Evolutionary conservation across 2,113 vertebrate species (phyloP), one percentile per base, ranked within the genome.

Genomic region (Perca fluviatilis): DNA sequence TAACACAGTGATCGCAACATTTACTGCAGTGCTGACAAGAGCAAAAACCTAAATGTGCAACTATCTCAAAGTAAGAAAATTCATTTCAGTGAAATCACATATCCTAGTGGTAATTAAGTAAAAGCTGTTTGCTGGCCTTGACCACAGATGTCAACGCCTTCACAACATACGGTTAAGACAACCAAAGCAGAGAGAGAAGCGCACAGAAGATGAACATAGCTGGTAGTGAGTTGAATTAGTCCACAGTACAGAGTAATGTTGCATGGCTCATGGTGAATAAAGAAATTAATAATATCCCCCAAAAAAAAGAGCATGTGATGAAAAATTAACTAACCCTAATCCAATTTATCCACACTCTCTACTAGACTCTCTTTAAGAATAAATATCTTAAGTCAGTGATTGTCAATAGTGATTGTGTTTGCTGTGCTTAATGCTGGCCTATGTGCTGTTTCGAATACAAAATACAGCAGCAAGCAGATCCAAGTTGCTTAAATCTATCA

Each of bases 211-310:
- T 80, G 18, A 73, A 60, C 15, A 46, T 1, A n/a, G 64, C 56
- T 27, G n/a, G 30, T 43, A 62, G 74, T 50, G 64, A 64, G 67
- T 18, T 58, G 36, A 54, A 69, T 82, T 75, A 83, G 62, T 77
- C 18, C 63, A 54, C 13, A 71, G 33, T 30, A 64, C 10, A 74
- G 68, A 68, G 50, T 25, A 64, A 56, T 4, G 16, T 46, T 72
- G 84, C 79, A 77, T 70, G 86, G 71, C 80, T 88, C 80, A 79
- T 83, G 79, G 74, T 66, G 19, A 69, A 83, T 67, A 66, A 68
- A 62, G 6, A 66, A 62, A 70, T 30, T 0, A 63, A 64, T 11
- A n/a, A 58, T 33, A 72, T 43, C 11, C 2, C 3, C 3, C 13
- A 27, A 11, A n/a, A 15, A 15, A 60, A 49, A 9, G 6, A 40